Percentiles rank a stretch among this genome's conserved stretches.
phyloP scores from a whole-genome alignment of 2,113 vertebrate genomes.

The Origma solitaria region DNA sequence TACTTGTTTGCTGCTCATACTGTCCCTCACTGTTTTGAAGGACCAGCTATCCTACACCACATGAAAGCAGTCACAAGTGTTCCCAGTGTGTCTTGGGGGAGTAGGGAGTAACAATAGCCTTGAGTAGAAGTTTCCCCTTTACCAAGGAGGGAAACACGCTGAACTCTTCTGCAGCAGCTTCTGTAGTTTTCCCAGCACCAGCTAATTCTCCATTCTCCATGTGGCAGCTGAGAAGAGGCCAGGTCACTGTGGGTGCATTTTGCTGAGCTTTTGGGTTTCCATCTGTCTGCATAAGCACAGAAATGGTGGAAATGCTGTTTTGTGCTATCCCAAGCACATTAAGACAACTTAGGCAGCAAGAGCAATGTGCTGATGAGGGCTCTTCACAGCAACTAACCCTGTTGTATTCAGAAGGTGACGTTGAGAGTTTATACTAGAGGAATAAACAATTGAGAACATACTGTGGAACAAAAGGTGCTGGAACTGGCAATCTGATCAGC shows the following conservation, averaged over 20 bases:
- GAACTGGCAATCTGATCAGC: background rate
- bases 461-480: slow-evolving; percentile 33
- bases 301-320: background rate
- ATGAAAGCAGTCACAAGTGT: background rate
- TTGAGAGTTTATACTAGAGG: slow-evolving; percentile 16
- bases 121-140: background rate
- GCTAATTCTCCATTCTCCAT: background rate
- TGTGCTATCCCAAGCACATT: slow-evolving; percentile 21
- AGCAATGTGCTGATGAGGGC: slow-evolving; percentile 31
- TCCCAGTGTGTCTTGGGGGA: background rate
- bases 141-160: background rate
- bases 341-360: slow-evolving; percentile 24
- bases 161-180: background rate
- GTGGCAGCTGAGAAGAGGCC: background rate
- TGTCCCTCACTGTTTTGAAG: background rate
- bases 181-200: background rate
- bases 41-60: background rate
- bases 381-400: background rate
- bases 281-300: slow-evolving; percentile 5
- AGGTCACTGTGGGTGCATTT: background rate
- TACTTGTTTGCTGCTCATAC: background rate
- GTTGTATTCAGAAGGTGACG: background rate
- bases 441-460: slow-evolving; percentile 27
- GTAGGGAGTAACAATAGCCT: background rate
- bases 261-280: slow-evolving; percentile 31